These are phyloP conservation scores for Arnoldichthys spilopterus DNA, from an alignment of 2,797 vertebrate genomes.

Conservation along the genomic window DNA sequence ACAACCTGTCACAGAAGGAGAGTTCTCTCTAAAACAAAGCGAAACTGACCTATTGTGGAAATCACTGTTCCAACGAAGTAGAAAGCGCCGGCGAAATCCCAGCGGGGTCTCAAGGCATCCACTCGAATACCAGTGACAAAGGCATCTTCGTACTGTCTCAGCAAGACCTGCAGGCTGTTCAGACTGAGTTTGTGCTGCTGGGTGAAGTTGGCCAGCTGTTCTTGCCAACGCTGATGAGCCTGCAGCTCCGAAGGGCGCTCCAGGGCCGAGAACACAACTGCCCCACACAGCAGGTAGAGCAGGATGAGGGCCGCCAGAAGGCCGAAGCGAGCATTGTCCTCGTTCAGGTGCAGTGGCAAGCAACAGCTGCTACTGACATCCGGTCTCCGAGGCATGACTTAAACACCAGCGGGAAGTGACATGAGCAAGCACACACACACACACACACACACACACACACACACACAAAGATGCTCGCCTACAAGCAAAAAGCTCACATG, in stretches of 20 bases:
- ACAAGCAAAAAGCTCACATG: slow-evolving; percentile 21
- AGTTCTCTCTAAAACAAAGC: too few species aligned
- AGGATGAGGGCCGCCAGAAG: slow-evolving; percentile 80
- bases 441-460: slow-evolving; percentile 7
- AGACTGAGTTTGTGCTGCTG: slow-evolving; percentile 70
- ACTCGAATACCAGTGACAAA: slow-evolving; percentile 77
- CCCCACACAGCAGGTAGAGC: slow-evolving; percentile 81
- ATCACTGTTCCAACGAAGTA: slow-evolving; percentile 85
- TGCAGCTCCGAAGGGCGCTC: slow-evolving; percentile 79
- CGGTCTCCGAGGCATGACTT: slow-evolving; percentile 78
- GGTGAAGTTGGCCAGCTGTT: slow-evolving; percentile 79
- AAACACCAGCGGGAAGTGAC: slow-evolving; percentile 59
- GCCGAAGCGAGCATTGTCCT: slow-evolving; percentile 84
- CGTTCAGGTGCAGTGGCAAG: slow-evolving; percentile 74
- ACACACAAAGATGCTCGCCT: slow-evolving; percentile 6
- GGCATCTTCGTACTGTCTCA: slow-evolving; percentile 81
- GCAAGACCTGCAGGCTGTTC: slow-evolving; percentile 71
- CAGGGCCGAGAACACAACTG: slow-evolving; percentile 81
- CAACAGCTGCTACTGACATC: slow-evolving; percentile 73
- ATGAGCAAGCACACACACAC: slow-evolving; percentile 62
- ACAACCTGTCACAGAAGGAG: too few species aligned
- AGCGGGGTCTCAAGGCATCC: slow-evolving; percentile 76
- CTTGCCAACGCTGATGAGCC: slow-evolving; percentile 75
- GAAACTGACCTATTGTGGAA: slow-evolving; percentile 80
- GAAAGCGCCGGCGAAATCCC: slow-evolving; percentile 84